Evolutionary conservation across 2,888 invertebrate genomes (phyloP).

Genomic region (Cryptophagus acutangulus): DNA sequence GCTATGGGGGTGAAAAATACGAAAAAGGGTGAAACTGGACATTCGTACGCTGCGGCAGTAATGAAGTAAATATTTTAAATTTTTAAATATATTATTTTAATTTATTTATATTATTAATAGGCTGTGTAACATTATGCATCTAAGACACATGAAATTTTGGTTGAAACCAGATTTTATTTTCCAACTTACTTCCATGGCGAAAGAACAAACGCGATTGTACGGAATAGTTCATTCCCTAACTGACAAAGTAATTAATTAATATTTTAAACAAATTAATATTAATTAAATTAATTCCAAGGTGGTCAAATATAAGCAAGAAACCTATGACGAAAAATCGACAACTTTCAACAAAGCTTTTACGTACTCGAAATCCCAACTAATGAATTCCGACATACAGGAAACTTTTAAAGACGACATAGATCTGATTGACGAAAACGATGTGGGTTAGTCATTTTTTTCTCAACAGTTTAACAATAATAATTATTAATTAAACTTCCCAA

Average conservation of each 20-base stretch:
- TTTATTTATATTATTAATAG: too few relatives aligned
- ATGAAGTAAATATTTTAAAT: conserved; percentile 50
- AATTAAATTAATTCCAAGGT: too few relatives aligned
- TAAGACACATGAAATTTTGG: conserved; percentile 50
- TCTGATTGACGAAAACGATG: conserved; percentile 66
- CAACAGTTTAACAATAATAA: too few relatives aligned
- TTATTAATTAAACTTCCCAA: too few relatives aligned
- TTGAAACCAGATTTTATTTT: conserved; percentile 49
- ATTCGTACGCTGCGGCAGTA: conserved; percentile 54
- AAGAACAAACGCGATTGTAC: conserved; percentile 47
- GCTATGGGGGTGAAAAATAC: conserved; percentile 53
- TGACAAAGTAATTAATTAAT: conserved; percentile 45
- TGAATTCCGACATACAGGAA: too few relatives aligned
- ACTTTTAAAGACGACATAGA: conserved; percentile 83
- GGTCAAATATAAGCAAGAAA: conserved; percentile 36
- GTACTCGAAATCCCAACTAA: too few relatives aligned
- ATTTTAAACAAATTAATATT: too few relatives aligned
- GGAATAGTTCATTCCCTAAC: conserved; percentile 51
- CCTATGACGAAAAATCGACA: too few relatives aligned
- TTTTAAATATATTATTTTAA: too few relatives aligned
- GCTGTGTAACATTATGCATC: conserved; percentile 54
- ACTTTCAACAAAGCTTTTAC: too few relatives aligned
- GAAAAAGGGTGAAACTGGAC: conserved; percentile 49
- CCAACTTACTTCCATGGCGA: conserved; percentile 47
- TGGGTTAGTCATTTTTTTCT: too few relatives aligned